Evolutionary conservation across 1,140 invertebrate species (phyloP).

Genomic region (Cydia amplana): DNA sequence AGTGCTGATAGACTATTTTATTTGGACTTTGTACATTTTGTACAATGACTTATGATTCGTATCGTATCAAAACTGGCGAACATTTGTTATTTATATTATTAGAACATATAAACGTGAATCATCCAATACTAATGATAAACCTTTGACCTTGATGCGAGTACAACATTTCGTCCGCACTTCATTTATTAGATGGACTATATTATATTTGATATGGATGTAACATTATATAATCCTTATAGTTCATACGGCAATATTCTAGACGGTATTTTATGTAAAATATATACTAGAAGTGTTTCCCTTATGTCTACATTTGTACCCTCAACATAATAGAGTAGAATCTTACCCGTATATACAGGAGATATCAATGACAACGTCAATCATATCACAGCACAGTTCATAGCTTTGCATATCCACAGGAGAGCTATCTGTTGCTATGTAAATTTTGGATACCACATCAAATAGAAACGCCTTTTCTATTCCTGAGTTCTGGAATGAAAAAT

Average conservation of each 20-base stretch:
- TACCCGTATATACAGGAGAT: conserved; percentile 99
- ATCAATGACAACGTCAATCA: conserved; percentile 99
- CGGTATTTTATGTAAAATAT: neutral
- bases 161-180: neutral
- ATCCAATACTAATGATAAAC: neutral
- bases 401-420: conserved; percentile 99
- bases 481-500: conserved; percentile 89
- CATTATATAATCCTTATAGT: too few relatives aligned
- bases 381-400: conserved; percentile 99
- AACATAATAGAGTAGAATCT: conserved; percentile 40
- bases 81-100: neutral
- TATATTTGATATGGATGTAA: too few relatives aligned
- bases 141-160: neutral
- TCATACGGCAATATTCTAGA: too few relatives aligned
- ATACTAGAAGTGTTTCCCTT: neutral
- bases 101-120: neutral
- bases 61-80: neutral
- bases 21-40: too few relatives aligned
- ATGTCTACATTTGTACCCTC: neutral
- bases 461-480: conserved; percentile 99
- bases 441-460: conserved; percentile 99
- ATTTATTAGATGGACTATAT: neutral
- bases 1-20: too few relatives aligned
- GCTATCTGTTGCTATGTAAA: conserved; percentile 99
- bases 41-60: too few relatives aligned